These are phyloP conservation scores for Nyctibius bracteatus DNA, from an alignment of 2,113 vertebrate species.

Conservation along the genomic window DNA sequence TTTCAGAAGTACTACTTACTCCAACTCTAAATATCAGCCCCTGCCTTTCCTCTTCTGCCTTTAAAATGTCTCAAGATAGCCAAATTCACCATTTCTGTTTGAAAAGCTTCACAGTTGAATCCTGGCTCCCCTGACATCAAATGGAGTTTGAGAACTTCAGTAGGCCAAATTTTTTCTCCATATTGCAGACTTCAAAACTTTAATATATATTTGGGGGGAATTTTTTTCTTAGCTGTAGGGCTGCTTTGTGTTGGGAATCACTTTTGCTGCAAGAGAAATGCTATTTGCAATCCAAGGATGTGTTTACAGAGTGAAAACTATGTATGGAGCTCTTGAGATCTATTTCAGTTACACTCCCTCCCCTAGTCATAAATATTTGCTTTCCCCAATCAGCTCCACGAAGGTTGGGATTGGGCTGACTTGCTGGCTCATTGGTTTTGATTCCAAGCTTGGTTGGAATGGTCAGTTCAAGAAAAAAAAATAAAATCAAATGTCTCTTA, in stretches of 20 bases:
- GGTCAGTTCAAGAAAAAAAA: background rate
- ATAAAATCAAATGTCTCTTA: background rate
- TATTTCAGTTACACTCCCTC: background rate
- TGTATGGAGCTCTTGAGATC: background rate
- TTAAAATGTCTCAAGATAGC: background rate
- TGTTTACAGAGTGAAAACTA: background rate
- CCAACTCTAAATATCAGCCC: background rate
- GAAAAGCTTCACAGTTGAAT: background rate
- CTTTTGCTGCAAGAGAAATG: background rate
- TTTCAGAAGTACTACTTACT: background rate
- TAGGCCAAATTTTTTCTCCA: background rate
- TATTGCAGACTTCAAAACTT: background rate
- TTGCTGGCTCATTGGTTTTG: background rate
- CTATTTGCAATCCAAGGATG: background rate
- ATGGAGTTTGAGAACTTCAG: background rate
- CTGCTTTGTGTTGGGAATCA: background rate
- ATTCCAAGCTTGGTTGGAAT: background rate
- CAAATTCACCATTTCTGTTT: background rate
- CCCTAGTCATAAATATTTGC: background rate
- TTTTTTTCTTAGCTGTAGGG: background rate
- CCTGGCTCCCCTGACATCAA: background rate
- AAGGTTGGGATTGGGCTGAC: background rate
- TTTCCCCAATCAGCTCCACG: fast-evolving
- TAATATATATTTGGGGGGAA: background rate
- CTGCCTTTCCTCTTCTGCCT: background rate